Percentiles rank a stretch among this genome's conserved stretches.
These are phyloP conservation scores for Crypturellus undulatus DNA, from an alignment of 2,113 vertebrate genomes.

Conservation along the genomic window DNA sequence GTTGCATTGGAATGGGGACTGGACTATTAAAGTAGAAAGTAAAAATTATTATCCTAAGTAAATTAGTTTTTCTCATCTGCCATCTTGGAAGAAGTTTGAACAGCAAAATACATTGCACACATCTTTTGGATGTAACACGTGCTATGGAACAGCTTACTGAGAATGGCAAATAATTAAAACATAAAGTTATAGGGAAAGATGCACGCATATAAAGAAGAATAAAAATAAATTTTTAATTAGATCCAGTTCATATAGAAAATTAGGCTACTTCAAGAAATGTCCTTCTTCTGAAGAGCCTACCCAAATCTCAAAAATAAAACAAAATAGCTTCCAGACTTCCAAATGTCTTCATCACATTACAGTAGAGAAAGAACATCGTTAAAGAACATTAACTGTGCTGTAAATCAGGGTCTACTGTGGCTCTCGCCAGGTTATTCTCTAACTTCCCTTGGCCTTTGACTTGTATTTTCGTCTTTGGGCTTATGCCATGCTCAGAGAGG, in stretches of 20 bases:
- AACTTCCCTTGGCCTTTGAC: not conserved
- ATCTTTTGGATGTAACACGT: not conserved
- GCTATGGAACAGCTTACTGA: not conserved
- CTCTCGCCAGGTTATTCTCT: not conserved
- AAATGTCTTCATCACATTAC: not conserved
- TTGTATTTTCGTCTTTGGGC: not conserved
- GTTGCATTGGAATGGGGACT: not conserved
- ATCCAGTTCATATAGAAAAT: not conserved
- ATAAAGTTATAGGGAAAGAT: not conserved
- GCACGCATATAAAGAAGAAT: not conserved
- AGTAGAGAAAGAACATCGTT: not conserved
- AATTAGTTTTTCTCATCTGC: not conserved
- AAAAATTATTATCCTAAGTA: not conserved
- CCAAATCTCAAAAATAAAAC: not conserved
- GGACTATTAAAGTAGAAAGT: not conserved
- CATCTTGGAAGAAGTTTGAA: slow-evolving; percentile 14
- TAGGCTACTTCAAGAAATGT: not conserved
- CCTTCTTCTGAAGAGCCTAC: not conserved
- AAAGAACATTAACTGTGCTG: not conserved
- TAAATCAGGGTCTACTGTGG: not conserved
- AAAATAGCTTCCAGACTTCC: not conserved
- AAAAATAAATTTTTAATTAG: not conserved
- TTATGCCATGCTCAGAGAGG: not conserved
- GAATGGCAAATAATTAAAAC: slow-evolving; percentile 3
- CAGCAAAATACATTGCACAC: not conserved